Base-by-base conservation (phyloP, 2,113 vertebrate genomes). In the Falco punctatus region DNA sequence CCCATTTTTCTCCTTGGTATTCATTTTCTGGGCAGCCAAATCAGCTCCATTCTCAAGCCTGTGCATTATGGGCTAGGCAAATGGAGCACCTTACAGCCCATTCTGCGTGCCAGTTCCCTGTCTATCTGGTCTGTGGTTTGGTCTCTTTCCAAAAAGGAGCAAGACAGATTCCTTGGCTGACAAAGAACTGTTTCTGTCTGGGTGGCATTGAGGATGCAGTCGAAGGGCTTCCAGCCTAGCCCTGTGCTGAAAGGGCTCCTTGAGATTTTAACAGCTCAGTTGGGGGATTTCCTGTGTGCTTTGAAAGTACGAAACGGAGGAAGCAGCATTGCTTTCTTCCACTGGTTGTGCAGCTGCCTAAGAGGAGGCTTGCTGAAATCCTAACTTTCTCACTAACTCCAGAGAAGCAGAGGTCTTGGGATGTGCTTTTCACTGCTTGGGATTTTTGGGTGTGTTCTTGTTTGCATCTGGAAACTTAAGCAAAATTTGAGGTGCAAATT, bases 211-310 rank as follows among this genome's bases (percentile, higher is more conserved):
- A 64, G 65, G 75, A 59, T 46, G 46, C 66, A 94, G 90, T 61
- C 11, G 2, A 86, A 87, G 66, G 61, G 51, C 15, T 79, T 91
- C 83, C 81, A 80, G 71, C n/a, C 78, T 92, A 75, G 92, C 44
- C 30, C 42, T 74, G 32, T 70, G 62, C 86, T 96, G 91, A 96
- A 95, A 88, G 61, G n/a, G 16, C 33, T 95, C 35, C 52, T 92
- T 90, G 78, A 86, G 65, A 33, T 61, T 96, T 66, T 89, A 72
- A 52, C 48, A 33, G n/a, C 65, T 89, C 5, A 8, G 23, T 11
- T 11, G 4, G 59, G 48, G 30, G 49, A 54, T 89, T 95, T 95
- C 61, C 84, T 81, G 70, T 69, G 28, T 9, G 27, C 66, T 87
- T 88, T 81, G 72, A 79, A 96, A 95, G 48, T 74, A 58, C 2